Evolutionary conservation across 2,888 invertebrate genomes (phyloP).

Genomic region (Thereva nobilitata): DNA sequence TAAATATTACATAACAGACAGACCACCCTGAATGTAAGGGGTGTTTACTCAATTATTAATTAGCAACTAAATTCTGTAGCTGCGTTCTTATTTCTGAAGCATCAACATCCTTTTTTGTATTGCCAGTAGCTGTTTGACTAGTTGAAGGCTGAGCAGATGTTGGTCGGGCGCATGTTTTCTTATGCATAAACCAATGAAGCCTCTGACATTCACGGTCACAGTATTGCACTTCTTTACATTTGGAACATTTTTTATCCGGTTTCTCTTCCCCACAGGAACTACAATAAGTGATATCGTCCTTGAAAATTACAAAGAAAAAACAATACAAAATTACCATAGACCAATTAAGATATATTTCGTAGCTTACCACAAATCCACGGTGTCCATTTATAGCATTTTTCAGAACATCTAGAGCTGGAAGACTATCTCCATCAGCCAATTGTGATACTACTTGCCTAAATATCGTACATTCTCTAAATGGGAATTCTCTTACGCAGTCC

Average conservation of each 20-base stretch:
- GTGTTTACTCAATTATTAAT: conserved; percentile 38
- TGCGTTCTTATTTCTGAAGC: conserved; percentile 61
- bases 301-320: conserved; percentile 49
- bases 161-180: conserved; percentile 78
- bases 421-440: conserved; percentile 71
- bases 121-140: conserved; percentile 43
- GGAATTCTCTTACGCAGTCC: conserved; percentile 87
- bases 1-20: no score
- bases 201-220: conserved; percentile 94
- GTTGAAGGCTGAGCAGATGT: conserved; percentile 55
- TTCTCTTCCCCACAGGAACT: conserved; percentile 87
- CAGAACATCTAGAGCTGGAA: conserved; percentile 72
- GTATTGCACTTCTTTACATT: conserved; percentile 91
- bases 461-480: conserved; percentile 85
- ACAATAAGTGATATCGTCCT: conserved; percentile 70
- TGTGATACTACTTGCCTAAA: conserved; percentile 81
- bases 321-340: background rate
- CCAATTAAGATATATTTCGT: background rate
- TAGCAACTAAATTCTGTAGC: conserved; percentile 59
- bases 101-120: conserved; percentile 52
- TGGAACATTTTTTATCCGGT: conserved; percentile 90
- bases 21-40: no score
- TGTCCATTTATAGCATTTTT: conserved; percentile 86
- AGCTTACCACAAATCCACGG: conserved; percentile 68
- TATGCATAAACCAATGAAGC: conserved; percentile 89